phyloP scores from a whole-genome alignment of 2,797 vertebrate species.

The Thripadectes ignobilis region DNA sequence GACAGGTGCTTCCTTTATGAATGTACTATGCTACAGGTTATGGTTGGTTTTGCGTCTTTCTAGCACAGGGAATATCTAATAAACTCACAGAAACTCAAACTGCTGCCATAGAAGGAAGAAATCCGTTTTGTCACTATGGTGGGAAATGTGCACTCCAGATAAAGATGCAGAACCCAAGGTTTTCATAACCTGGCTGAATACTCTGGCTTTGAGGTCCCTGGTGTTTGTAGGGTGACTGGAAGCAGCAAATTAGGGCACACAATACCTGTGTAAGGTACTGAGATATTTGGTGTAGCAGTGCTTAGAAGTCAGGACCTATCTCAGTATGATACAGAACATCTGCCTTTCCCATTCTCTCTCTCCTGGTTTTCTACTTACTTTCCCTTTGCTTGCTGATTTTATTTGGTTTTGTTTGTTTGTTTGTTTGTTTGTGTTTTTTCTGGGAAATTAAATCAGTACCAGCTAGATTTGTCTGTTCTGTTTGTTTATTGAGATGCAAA shows the following conservation, averaged over 20 bases:
- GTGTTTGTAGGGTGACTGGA: background rate
- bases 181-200: background rate
- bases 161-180: background rate
- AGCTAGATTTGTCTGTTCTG: background rate
- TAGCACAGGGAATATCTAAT: background rate
- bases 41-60: background rate
- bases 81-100: background rate
- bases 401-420: background rate
- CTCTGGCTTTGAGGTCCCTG: background rate
- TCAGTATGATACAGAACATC: background rate
- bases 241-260: background rate
- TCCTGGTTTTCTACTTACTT: background rate
- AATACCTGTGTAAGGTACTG: background rate
- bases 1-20: background rate
- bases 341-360: background rate
- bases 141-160: background rate
- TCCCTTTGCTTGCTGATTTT: background rate
- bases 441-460: background rate
- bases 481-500: background rate
- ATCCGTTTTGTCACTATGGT: background rate
- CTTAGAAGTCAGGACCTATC: background rate
- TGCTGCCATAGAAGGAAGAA: background rate
- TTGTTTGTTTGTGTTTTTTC: background rate
- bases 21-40: background rate
- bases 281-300: background rate